A percentile compares a stretch with the other conserved stretches of the same genome.
Conservation (phyloP, 2,888 invertebrate species). For the Cynaeus angustus region DNA sequence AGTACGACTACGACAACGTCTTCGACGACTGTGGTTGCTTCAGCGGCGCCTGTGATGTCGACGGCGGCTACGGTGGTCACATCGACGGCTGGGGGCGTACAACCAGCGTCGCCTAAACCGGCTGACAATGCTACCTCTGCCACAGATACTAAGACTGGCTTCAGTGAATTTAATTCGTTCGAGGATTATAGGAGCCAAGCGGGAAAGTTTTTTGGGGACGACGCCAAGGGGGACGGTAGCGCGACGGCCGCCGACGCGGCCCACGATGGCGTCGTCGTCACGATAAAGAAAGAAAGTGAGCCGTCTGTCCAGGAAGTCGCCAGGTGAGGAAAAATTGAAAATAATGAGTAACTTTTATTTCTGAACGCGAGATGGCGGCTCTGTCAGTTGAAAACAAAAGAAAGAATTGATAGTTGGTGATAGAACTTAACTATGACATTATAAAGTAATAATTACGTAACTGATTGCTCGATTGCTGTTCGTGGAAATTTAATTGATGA, state of each 20-base stretch:
- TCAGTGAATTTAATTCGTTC: conserved; percentile 61
- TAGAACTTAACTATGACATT: too few relatives aligned
- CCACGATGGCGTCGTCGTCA: conserved; percentile 47
- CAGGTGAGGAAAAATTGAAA: conserved; percentile 51
- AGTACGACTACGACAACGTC: conserved; percentile 53
- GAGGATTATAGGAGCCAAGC: conserved; percentile 55
- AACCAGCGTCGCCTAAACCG: conserved; percentile 55
- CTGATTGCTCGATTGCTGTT: too few relatives aligned
- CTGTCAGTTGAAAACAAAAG: too few relatives aligned
- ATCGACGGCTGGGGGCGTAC: conserved; percentile 38
- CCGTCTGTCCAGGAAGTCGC: conserved; percentile 54
- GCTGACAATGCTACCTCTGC: conserved; percentile 55
- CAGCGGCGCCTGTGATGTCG: conserved; percentile 37
- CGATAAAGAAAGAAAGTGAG: conserved; percentile 59
- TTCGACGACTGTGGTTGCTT: conserved; percentile 43
- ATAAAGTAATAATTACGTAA: too few relatives aligned
- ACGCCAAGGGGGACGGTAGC: conserved; percentile 50
- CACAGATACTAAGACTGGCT: conserved; percentile 50
- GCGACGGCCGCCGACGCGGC: conserved; percentile 50
- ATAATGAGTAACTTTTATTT: too few relatives aligned
- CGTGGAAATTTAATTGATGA: too few relatives aligned
- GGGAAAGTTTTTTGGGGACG: conserved; percentile 51
- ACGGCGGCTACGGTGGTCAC: conserved; percentile 46
- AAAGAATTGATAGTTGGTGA: too few relatives aligned
- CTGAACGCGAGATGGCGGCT: too few relatives aligned